Percentiles rank a stretch among this genome's conserved stretches.
These are phyloP conservation scores for Carpatolechia fugitivella DNA, from an alignment of 2,888 invertebrate genomes.

Conservation along the genomic window DNA sequence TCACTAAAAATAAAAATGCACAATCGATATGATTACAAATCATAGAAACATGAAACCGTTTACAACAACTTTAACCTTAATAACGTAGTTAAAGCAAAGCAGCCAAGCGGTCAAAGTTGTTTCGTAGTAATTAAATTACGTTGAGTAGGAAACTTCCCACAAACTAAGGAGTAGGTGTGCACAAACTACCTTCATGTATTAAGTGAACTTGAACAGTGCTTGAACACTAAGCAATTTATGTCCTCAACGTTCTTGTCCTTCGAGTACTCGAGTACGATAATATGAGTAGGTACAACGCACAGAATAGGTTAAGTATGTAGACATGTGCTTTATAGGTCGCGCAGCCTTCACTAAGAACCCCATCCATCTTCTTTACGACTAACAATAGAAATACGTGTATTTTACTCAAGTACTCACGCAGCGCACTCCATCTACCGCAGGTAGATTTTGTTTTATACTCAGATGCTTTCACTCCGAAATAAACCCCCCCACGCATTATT, in stretches of 20 bases:
- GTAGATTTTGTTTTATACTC: background rate
- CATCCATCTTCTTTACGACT: conserved; percentile 23
- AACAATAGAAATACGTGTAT: conserved; percentile 14
- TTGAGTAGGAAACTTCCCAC: too few species aligned
- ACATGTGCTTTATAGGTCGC: background rate
- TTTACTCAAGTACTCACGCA: background rate
- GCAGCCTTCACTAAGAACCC: conserved; percentile 10
- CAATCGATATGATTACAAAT: too few species aligned
- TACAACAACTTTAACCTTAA: too few species aligned
- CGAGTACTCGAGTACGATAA: background rate
- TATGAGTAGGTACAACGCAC: too few species aligned
- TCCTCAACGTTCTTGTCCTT: background rate
- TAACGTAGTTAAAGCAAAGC: too few species aligned
- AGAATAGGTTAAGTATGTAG: background rate
- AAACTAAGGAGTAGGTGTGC: background rate
- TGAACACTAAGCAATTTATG: background rate
- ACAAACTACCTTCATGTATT: too few species aligned
- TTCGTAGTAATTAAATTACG: too few species aligned
- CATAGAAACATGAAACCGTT: too few species aligned
- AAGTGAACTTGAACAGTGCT: background rate
- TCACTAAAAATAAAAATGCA: too few species aligned
- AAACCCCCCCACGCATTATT: background rate
- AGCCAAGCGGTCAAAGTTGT: too few species aligned
- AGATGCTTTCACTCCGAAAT: background rate
- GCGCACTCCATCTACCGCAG: background rate